phyloP scores from a whole-genome alignment of 2,888 invertebrate species.

The Allygus modestus region DNA sequence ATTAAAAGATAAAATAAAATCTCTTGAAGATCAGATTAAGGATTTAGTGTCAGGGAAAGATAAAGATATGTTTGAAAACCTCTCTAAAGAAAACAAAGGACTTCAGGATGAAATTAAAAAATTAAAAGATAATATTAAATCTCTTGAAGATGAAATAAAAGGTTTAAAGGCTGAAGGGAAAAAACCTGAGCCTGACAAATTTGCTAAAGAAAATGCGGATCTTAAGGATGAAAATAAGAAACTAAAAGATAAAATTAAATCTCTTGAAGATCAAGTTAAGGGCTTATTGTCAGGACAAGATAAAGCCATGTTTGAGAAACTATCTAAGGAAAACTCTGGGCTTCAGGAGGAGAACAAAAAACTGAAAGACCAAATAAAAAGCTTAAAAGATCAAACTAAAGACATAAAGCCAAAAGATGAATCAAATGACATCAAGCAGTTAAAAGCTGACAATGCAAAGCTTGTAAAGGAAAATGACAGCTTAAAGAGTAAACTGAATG shows the following conservation, averaged over 20 bases:
- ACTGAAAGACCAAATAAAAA: slow-evolving; percentile 25
- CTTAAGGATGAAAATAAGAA: slow-evolving; percentile 7
- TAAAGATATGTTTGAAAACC: neutral
- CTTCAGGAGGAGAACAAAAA: slow-evolving; percentile 15
- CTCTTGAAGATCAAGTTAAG: slow-evolving; percentile 22
- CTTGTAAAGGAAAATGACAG: neutral
- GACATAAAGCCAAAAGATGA: slow-evolving; percentile 6
- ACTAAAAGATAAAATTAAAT: slow-evolving; percentile 32
- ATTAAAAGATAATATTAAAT: slow-evolving; percentile 4
- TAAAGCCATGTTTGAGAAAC: slow-evolving; percentile 2
- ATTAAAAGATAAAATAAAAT: slow-evolving; percentile 22
- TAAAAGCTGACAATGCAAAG: slow-evolving; percentile 20
- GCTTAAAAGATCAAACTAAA: neutral
- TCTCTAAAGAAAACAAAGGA: neutral
- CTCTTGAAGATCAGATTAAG: slow-evolving; percentile 4
- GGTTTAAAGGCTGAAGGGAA: neutral
- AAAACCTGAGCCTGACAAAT: neutral
- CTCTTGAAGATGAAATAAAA: slow-evolving; percentile 10
- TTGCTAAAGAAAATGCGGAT: slow-evolving; percentile 1
- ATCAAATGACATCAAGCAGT: neutral
- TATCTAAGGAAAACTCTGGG: neutral
- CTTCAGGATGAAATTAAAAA: neutral
- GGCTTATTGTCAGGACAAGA: neutral
- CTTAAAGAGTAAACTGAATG: neutral
- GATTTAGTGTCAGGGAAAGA: slow-evolving; percentile 1